phyloP scores from a whole-genome alignment of 2,888 invertebrate species.

The Acrobasis consociella region DNA sequence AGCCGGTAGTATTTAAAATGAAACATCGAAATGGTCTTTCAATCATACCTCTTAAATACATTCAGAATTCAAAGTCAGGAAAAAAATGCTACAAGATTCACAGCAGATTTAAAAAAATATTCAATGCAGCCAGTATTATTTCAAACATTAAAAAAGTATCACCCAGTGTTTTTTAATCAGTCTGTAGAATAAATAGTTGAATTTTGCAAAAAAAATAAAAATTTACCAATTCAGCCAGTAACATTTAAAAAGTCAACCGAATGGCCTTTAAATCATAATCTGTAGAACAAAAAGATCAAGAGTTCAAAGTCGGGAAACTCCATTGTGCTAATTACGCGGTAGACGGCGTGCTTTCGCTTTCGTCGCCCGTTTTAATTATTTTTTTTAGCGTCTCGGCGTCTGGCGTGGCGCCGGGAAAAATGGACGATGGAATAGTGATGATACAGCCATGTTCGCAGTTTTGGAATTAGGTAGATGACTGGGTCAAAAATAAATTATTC shows the following conservation, averaged over 20 bases:
- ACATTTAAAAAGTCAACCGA: conserved; percentile 3
- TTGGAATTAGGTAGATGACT: too few relatives aligned
- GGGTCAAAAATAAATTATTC: too few relatives aligned
- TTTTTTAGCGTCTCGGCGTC: conserved; percentile 82
- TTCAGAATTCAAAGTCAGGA: background rate
- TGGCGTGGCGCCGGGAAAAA: conserved; percentile 78
- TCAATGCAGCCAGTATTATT: background rate
- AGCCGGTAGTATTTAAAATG: too few relatives aligned
- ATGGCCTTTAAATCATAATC: conserved; percentile 32
- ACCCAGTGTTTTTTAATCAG: too few relatives aligned
- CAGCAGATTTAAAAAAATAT: background rate
- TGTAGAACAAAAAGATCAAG: conserved; percentile 71
- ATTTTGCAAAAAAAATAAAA: conserved; percentile 7
- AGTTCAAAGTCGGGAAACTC: conserved; percentile 82
- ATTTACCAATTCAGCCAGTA: conserved; percentile 3
- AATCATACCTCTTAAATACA: background rate
- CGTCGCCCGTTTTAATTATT: conserved; percentile 81
- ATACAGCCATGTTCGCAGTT: conserved; percentile 25
- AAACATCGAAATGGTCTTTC: too few relatives aligned
- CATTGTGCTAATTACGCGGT: conserved; percentile 82
- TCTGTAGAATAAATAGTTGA: too few relatives aligned
- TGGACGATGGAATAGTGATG: conserved; percentile 46
- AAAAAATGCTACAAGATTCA: background rate
- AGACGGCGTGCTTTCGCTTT: conserved; percentile 82
- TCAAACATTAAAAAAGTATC: background rate